Conservation (phyloP, 2,888 invertebrate species). For the Trachelus tabidus region DNA sequence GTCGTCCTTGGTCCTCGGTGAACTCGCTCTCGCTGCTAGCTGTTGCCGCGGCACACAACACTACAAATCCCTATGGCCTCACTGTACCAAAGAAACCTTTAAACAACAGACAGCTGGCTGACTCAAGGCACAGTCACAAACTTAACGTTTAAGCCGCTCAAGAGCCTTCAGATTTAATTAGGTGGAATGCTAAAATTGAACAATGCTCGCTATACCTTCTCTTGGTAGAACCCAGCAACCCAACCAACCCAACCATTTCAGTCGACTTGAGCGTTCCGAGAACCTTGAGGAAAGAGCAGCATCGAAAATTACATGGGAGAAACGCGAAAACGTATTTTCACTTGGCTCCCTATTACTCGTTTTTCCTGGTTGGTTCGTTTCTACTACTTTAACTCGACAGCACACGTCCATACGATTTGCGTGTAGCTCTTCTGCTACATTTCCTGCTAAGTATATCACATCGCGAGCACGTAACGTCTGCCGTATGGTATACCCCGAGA, state of each 20-base stretch:
- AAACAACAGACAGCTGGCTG: slow-evolving; percentile 12
- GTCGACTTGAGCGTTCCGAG: background rate
- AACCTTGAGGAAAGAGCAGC: background rate
- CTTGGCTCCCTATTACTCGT: too few relatives aligned
- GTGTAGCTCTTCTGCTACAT: too few relatives aligned
- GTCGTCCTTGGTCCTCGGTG: background rate
- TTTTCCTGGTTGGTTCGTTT: too few relatives aligned
- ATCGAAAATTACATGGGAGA: background rate
- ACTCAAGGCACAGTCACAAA: slow-evolving; percentile 6
- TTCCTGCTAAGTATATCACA: too few relatives aligned
- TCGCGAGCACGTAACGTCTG: too few relatives aligned
- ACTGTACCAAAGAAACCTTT: slow-evolving; percentile 13
- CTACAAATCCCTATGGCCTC: background rate
- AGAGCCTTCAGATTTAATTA: slow-evolving; percentile 39
- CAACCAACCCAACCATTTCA: background rate
- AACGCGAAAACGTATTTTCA: background rate
- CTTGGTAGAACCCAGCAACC: background rate
- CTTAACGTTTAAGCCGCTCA: slow-evolving; percentile 33
- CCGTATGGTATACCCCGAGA: too few relatives aligned
- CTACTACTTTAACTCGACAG: too few relatives aligned
- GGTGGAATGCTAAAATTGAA: slow-evolving; percentile 25
- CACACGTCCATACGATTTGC: too few relatives aligned
- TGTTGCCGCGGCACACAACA: background rate
- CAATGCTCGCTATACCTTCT: background rate
- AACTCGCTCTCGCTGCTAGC: too few relatives aligned